Evolutionary conservation across 2,797 vertebrate genomes (phyloP), one percentile per base, ranked within the genome.

Genomic region (Hipposideros larvatus): DNA sequence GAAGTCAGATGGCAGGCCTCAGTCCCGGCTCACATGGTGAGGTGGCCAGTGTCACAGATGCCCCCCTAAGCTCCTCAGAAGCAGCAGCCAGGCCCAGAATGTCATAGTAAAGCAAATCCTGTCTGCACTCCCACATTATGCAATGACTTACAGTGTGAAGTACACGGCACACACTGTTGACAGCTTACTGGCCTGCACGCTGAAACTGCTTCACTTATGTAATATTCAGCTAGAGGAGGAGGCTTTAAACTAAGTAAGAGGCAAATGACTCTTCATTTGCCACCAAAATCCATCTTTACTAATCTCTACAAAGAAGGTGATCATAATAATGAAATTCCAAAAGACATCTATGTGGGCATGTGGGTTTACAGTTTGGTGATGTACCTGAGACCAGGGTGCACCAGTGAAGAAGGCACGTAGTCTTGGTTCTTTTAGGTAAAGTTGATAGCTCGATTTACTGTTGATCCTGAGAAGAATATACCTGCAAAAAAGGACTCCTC

Each of bases 231-330:
- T 46, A 43, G 82, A 22, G 43, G 95, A 31, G 61, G 68, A 51
- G 85, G 9, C 55, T 93, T 95, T 71, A 95, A 5, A 0, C 61
- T 48, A 84, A 96, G 80, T 14, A 91, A 96, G 95, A 98, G 93
- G 84, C 79, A 96, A 92, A 97, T 85, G 74, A 94, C 19, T 87
- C 71, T 93, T 96, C 82, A 11, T 86, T 94, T 28, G 89, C 57
- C 87, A 75, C 91, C 91, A 26, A 0, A n/a, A 96, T 78, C 59
- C 80, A 80, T 85, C 83, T 95, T 96, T 79, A 66, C 90, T 70
- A 53, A 87, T 63, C 51, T 84, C 73, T 84, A 73, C 86, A 85
- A 89, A 78, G 71, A 96, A 24, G 57, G 43, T 68, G 71, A 87
- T 77, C 94, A 78, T 86, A 75, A 80, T 2, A 22, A 85, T 61